Base-by-base conservation (phyloP, 2,797 vertebrate genomes). In the Phoxinus dragarum region DNA sequence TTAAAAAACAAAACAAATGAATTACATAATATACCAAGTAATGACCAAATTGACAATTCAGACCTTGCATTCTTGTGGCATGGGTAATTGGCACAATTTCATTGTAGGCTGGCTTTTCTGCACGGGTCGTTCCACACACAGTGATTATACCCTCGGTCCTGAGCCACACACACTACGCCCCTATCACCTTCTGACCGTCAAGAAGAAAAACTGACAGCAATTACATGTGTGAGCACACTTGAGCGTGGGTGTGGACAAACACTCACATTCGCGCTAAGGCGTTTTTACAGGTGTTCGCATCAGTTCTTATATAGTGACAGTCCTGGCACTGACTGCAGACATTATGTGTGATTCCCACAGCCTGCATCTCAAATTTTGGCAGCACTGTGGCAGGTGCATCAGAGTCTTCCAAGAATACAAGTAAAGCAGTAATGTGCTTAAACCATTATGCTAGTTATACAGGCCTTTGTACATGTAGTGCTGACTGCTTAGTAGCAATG, bases 161-260 rank as follows among this genome's bases (percentile, higher is more conserved):
- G 47, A 80, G 72, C 56, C n/a, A 4, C 67, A 72, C 42, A 44
- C 73, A 82, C 73, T 44, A 71, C 27, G 3, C 74, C 73, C 72
- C 34, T 84, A 36, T 84, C 42, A 73, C 73, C 56, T 54, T 56
- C 42, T 17, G 27, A 49, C 87, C 67, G 52, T 71, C 76, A 64
- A 47, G 47, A 75, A 72, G 59, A 79, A 79, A 78, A 86, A 77
- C 69, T 68, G 76, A 83, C 52, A 80, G 42, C 79, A 81, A 83
- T 85, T 85, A 85, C 56, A 85, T 73, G 77, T 85, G 84, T 74
- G 77, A 80, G 54, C 54, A 80, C 31, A 75, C 79, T 78, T 12
- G 71, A 1, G 75, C 61, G 38, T 80, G 74, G 69, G 61, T 68
- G 74, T 44, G 61, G 83, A 88, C 83, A 85, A 75, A 85, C 79